A percentile compares a stretch with the other conserved stretches of the same genome.
Conservation (phyloP, 2,797 vertebrate species). For the Chlorospingus flavigularis region DNA sequence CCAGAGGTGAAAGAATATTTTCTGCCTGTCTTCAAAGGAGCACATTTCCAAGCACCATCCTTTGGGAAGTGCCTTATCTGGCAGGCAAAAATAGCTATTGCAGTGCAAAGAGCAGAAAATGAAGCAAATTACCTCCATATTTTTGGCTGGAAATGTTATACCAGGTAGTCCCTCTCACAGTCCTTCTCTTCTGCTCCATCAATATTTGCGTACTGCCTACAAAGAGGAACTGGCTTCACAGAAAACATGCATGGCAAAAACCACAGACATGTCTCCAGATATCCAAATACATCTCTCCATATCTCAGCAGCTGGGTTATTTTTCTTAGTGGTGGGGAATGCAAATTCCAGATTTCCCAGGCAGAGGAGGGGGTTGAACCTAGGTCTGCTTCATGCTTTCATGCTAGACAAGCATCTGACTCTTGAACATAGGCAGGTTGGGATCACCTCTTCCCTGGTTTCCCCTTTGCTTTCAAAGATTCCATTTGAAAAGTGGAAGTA, state of each 20-base stretch:
- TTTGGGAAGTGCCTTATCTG: not conserved
- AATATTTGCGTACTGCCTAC: not conserved
- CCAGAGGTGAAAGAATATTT: not conserved
- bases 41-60: not conserved
- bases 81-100: not conserved
- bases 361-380: not conserved
- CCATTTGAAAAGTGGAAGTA: not conserved
- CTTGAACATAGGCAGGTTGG: accelerated
- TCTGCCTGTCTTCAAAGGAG: not conserved
- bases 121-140: not conserved
- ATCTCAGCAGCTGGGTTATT: not conserved
- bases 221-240: not conserved
- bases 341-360: not conserved
- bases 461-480: not conserved
- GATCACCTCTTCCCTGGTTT: not conserved
- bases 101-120: not conserved
- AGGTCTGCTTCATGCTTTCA: not conserved
- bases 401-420: not conserved
- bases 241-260: not conserved
- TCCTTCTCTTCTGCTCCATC: not conserved
- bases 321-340: not conserved
- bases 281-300: not conserved
- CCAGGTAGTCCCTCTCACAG: not conserved
- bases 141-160: not conserved
- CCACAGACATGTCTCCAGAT: not conserved